phyloP scores from a whole-genome alignment of 2,797 vertebrate genomes.

The Holocentrus rufus region DNA sequence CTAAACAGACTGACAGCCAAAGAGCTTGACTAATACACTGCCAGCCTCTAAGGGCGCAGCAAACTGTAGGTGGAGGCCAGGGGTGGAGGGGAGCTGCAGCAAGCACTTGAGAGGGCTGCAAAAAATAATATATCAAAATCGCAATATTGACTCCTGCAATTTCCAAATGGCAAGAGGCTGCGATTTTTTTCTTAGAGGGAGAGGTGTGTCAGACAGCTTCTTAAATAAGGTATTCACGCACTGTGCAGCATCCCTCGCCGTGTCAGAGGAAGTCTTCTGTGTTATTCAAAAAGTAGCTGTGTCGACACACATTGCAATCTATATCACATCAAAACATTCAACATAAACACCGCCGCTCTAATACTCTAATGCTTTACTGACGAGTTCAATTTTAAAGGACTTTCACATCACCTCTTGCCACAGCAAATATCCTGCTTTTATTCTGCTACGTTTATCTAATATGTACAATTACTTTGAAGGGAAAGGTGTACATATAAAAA shows the following conservation, averaged over 20 bases:
- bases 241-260: neutral
- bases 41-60: neutral
- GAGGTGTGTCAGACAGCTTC: neutral
- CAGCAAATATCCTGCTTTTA: no score
- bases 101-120: neutral
- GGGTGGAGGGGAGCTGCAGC: neutral
- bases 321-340: neutral
- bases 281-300: neutral
- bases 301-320: neutral
- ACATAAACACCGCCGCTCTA: no score
- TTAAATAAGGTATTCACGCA: neutral
- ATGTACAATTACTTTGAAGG: neutral
- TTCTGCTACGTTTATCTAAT: neutral
- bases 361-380: neutral
- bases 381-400: neutral
- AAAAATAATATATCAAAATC: neutral
- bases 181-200: neutral
- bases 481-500: neutral
- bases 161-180: neutral
- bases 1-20: conserved; percentile 4
- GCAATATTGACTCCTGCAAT: neutral
- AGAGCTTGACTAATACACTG: conserved; percentile 2
- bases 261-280: neutral
- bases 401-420: no score
- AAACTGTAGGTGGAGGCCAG: no score